A percentile compares a stretch with the other conserved stretches of the same genome.
phyloP scores from a whole-genome alignment of 2,888 invertebrate genomes.

The Malthinus flaveolus region DNA sequence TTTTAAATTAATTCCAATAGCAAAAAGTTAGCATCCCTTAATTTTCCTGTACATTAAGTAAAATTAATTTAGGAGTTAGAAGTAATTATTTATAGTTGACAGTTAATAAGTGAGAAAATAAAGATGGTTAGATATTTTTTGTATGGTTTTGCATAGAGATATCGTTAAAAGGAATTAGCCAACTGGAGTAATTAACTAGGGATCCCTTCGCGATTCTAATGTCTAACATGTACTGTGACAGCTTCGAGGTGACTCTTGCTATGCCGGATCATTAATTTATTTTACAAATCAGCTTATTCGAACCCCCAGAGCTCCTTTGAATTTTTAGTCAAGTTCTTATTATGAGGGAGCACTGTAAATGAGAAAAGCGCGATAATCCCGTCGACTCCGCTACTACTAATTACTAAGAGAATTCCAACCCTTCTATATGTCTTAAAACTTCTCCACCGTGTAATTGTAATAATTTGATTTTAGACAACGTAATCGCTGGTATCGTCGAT shows the following conservation, averaged over 20 bases:
- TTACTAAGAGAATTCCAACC: slow-evolving; percentile 43
- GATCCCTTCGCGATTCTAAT: slow-evolving; percentile 44
- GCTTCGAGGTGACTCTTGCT: slow-evolving; percentile 53
- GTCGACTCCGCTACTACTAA: slow-evolving; percentile 48
- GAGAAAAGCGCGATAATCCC: slow-evolving; percentile 51
- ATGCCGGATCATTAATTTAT: slow-evolving; percentile 56
- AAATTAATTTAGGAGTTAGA: not conserved
- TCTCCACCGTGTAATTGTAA: slow-evolving; percentile 26
- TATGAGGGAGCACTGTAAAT: slow-evolving; percentile 49
- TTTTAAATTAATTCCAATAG: not conserved
- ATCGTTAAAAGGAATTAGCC: slow-evolving; percentile 54
- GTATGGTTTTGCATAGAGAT: slow-evolving; percentile 51
- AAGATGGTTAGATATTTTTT: slow-evolving; percentile 23
- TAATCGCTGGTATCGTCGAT: slow-evolving; percentile 11
- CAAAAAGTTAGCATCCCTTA: not conserved
- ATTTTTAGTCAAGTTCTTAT: slow-evolving; percentile 49
- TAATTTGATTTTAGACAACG: slow-evolving; percentile 16
- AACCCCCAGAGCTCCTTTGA: slow-evolving; percentile 49
- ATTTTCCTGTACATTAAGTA: slow-evolving; percentile 2
- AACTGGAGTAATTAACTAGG: slow-evolving; percentile 53
- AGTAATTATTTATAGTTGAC: slow-evolving; percentile 4
- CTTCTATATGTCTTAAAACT: slow-evolving; percentile 29
- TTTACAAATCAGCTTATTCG: slow-evolving; percentile 56
- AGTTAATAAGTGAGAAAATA: slow-evolving; percentile 9
- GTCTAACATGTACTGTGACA: slow-evolving; percentile 54